Evolutionary conservation across 64 coral and sea anemone genomes (phyloP).

Genomic region (Catalaphyllia jardinei): DNA sequence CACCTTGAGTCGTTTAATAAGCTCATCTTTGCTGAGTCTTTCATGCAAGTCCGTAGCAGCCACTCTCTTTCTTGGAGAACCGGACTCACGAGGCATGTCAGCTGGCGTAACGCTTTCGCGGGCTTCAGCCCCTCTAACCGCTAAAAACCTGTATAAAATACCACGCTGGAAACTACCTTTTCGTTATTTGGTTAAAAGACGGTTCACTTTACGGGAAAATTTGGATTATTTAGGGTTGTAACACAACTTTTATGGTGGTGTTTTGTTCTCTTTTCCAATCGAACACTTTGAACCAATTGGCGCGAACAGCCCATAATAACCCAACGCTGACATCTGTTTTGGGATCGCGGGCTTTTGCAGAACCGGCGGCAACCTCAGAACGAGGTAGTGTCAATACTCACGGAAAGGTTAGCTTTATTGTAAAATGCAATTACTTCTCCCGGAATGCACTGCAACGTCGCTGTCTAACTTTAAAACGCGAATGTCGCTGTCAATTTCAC

Average conservation of each 20-base stretch:
- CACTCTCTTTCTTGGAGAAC: slow-evolving; percentile 47
- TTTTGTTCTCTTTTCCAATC: slow-evolving; percentile 58
- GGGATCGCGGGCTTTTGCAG: background rate
- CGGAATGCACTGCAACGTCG: too few species aligned
- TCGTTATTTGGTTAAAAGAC: background rate
- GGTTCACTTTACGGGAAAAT: background rate
- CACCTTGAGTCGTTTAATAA: slow-evolving; percentile 75
- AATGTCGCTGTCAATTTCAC: too few species aligned
- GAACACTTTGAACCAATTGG: slow-evolving; percentile 69
- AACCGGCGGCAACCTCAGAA: too few species aligned
- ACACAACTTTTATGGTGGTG: background rate
- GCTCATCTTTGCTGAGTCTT: slow-evolving; percentile 76
- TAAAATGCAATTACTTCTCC: too few species aligned
- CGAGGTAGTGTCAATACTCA: too few species aligned
- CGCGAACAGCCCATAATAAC: slow-evolving; percentile 84
- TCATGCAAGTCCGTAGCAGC: slow-evolving; percentile 59
- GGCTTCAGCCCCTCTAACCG: background rate
- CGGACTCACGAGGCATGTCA: slow-evolving; percentile 59
- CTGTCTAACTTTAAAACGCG: too few species aligned
- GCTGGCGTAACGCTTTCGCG: background rate
- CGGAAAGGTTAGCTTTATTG: too few species aligned
- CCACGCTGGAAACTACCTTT: background rate
- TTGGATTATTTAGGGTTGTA: background rate
- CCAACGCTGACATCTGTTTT: slow-evolving; percentile 21
- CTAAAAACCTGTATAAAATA: background rate